Evolutionary conservation across 2,113 vertebrate species (phyloP).

Genomic region (Anolis sagrei): DNA sequence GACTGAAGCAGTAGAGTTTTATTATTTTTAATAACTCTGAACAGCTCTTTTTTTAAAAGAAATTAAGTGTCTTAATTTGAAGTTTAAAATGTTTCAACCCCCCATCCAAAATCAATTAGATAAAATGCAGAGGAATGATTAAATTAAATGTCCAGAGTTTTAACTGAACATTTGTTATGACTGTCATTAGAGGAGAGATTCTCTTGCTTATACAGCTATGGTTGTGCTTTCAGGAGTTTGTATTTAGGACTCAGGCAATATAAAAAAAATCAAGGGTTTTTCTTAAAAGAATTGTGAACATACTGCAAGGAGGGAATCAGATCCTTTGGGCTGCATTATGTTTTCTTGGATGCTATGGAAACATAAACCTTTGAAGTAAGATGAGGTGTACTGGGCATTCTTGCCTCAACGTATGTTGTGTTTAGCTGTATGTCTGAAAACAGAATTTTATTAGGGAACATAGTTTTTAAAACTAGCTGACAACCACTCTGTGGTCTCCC

Average conservation of each 20-base stretch:
- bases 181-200: conserved; percentile 22
- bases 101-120: conserved; percentile 31
- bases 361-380: neutral
- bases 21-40: conserved; percentile 26
- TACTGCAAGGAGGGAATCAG: neutral
- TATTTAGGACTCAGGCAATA: conserved; percentile 1
- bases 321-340: neutral
- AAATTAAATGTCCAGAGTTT: conserved; percentile 38
- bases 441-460: no score
- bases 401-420: no score
- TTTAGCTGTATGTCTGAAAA: no score
- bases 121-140: conserved; percentile 53
- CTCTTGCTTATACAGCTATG: conserved; percentile 13
- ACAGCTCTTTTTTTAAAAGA: conserved; percentile 18
- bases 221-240: neutral
- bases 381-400: no score
- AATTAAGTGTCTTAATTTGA: conserved; percentile 40
- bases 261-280: neutral
- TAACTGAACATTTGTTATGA: conserved; percentile 51
- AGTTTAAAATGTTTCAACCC: conserved; percentile 2
- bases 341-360: neutral
- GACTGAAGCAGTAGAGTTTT: neutral
- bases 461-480: no score
- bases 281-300: neutral
- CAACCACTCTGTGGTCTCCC: no score